Percentiles rank a stretch among this genome's conserved stretches.
phyloP scores from a whole-genome alignment of 2,797 vertebrate genomes.

The Agapornis canus region DNA sequence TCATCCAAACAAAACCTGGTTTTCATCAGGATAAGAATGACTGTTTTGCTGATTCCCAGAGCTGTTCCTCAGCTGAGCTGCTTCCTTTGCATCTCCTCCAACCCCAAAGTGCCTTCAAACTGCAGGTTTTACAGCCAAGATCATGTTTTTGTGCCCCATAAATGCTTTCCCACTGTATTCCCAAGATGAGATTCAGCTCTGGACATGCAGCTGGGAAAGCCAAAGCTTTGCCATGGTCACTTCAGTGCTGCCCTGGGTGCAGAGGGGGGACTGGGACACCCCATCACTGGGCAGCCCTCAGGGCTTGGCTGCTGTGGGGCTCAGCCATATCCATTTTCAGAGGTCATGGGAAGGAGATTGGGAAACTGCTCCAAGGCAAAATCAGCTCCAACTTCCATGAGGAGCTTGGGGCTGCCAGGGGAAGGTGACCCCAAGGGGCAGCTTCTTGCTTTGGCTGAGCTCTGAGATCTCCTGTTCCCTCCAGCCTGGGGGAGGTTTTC shows the following conservation, averaged over 20 bases:
- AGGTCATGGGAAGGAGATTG: neutral
- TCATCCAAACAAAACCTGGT: neutral
- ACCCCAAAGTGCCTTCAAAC: neutral
- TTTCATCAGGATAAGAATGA: rapidly evolving
- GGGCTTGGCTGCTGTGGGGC: neutral
- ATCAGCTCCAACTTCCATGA: neutral
- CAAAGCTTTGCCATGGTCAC: rapidly evolving
- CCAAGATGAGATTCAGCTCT: neutral
- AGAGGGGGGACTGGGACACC: neutral
- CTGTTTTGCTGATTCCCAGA: neutral
- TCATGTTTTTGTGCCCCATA: rapidly evolving
- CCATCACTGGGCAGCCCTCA: rapidly evolving
- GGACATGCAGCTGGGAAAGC: neutral
- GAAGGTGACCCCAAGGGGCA: neutral
- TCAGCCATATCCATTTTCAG: rapidly evolving
- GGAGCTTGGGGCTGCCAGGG: neutral
- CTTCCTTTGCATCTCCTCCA: neutral
- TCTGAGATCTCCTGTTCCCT: neutral
- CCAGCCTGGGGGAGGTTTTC: neutral
- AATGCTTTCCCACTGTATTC: neutral
- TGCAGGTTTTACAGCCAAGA: rapidly evolving
- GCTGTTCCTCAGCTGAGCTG: rapidly evolving
- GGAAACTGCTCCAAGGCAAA: neutral
- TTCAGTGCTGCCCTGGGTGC: neutral
- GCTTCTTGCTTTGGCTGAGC: neutral